Conservation (phyloP, 2,888 invertebrate genomes). For the Geophilus truncorum region DNA sequence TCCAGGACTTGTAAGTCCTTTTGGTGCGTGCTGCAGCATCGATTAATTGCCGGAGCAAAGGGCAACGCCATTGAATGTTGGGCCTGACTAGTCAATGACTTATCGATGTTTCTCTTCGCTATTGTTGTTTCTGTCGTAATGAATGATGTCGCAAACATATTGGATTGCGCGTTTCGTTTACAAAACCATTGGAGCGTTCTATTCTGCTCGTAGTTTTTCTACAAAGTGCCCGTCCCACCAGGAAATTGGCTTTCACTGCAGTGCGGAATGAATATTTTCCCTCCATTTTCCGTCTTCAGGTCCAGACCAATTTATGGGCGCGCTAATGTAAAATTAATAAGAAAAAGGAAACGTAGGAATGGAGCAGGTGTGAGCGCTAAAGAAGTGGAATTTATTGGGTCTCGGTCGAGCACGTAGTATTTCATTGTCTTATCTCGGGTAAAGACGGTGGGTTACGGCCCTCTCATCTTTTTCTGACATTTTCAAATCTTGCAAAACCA, state of each 20-base stretch:
- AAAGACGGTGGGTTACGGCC: conserved; percentile 23
- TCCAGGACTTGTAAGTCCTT: background rate
- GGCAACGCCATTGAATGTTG: conserved; percentile 12
- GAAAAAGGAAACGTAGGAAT: background rate
- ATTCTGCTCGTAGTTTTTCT: background rate
- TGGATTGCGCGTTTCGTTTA: background rate
- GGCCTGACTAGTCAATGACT: conserved; percentile 23
- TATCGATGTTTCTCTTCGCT: background rate
- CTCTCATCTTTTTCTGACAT: conserved; percentile 17
- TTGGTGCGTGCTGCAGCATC: background rate
- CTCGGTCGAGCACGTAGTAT: conserved; percentile 24
- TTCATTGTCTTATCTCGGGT: conserved; percentile 12
- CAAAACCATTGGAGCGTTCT: background rate
- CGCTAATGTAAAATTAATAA: conserved; percentile 5
- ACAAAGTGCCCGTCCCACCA: background rate
- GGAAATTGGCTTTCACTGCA: background rate
- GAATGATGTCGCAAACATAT: background rate
- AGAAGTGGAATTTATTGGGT: conserved; percentile 4
- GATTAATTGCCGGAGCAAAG: conserved; percentile 17
- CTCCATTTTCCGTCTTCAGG: background rate
- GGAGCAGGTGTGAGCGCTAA: background rate
- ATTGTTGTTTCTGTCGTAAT: background rate
- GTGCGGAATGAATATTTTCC: background rate
- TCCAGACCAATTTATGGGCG: background rate
- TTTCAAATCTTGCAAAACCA: conserved; percentile 21